phyloP scores from a whole-genome alignment of 2,797 vertebrate genomes.

The Hirundo rustica region DNA sequence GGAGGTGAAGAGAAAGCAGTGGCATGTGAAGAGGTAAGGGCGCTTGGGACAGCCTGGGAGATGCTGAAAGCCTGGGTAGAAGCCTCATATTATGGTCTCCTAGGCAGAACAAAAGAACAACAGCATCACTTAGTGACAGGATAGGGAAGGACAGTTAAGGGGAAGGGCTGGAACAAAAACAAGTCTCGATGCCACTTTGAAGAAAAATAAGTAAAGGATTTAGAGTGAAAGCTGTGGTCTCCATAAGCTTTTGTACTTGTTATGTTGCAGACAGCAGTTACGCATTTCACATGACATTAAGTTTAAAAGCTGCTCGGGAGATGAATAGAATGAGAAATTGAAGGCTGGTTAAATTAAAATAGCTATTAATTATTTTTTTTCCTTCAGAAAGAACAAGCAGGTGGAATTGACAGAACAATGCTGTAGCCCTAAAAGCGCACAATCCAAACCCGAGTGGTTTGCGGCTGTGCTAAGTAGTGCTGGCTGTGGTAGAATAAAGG shows the following conservation, averaged over 20 bases:
- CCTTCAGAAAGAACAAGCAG: background rate
- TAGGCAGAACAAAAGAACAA: slow-evolving; percentile 26
- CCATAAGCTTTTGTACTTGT: background rate
- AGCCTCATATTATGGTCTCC: background rate
- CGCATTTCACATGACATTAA: background rate
- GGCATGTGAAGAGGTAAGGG: background rate
- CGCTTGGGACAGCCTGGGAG: background rate
- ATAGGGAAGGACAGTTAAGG: slow-evolving; percentile 19
- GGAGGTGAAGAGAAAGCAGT: background rate
- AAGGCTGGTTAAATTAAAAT: background rate
- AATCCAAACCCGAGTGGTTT: background rate
- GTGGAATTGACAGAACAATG: background rate
- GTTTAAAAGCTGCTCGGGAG: background rate
- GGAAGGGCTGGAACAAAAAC: background rate
- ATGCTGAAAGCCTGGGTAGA: background rate
- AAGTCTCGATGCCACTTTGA: background rate
- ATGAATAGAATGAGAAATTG: background rate
- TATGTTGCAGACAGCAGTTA: background rate
- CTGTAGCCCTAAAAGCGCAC: background rate
- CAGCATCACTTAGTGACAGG: slow-evolving; percentile 59
- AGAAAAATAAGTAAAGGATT: background rate
- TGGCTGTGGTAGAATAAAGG: background rate
- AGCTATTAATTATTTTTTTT: background rate
- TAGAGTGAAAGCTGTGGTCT: background rate
- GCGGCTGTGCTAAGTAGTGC: background rate